Base-by-base conservation (phyloP, 2,113 vertebrate genomes). In the Budorcas taxicolor region DNA sequence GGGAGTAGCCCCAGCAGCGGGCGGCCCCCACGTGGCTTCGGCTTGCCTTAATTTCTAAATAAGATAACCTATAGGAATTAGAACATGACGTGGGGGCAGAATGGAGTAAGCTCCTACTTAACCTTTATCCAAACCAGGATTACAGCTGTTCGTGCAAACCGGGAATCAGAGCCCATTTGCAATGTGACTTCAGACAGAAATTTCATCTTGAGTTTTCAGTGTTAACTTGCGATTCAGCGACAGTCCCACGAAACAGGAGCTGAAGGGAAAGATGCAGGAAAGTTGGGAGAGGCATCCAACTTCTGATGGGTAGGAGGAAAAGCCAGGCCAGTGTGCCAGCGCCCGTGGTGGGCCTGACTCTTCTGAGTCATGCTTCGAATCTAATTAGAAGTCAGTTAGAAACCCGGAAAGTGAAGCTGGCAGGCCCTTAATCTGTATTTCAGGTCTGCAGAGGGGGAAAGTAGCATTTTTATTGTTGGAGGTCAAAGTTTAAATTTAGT, bases 401-500 rank as follows among this genome's bases (percentile, higher is more conserved):
- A 98, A 98, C 98, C 97, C 97, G 96, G 98, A 99, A 99, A 98
- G 98, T 97, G 98, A 98, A 98, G 98, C 98, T 98, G 97, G 97
- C 98, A 98, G 98, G 97, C 98, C 97, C 98, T 99, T 97, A 90
- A 97, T 98, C 98, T 96, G 97, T 96, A 98, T 97, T 98, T 98
- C 98, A 98, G 98, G 95, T 98, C 98, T 98, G 97, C 64, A 87
- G 94, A 96, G 89, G 84, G 36, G 58, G 85, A 98, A 98, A 98
- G 97, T 97, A 98, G 98, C 87, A 62, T 98, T 99, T 99, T 98
- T 98, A 99, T 98, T 98, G 98, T 98, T 97, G 97, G 83, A 98
- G 98, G 99, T 98, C 98, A 99, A 97, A 98, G 99, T 99, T 99
- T 98, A 99, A 98, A 99, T 99, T 99, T 99, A 98, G 98, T 98